phyloP scores from a whole-genome alignment of 2,797 vertebrate genomes.

The Periophthalmus magnuspinnatus region DNA sequence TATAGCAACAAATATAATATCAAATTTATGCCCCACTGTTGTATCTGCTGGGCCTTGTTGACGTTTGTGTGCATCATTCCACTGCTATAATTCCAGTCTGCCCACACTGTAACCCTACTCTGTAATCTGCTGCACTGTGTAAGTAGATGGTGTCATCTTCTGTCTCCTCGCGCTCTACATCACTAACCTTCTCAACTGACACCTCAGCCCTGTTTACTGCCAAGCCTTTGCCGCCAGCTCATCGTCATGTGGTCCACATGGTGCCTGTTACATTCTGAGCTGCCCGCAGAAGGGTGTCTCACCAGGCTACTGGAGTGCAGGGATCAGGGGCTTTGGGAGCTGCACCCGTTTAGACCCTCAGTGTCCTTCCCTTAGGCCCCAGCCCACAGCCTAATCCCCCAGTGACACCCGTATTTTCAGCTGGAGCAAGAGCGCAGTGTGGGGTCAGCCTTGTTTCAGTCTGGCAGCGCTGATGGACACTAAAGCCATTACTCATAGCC shows the following conservation, averaged over 20 bases:
- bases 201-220: slow-evolving; percentile 62
- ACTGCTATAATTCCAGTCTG: slow-evolving; percentile 79
- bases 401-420: slow-evolving; percentile 71
- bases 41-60: neutral
- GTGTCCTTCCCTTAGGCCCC: neutral
- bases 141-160: slow-evolving; percentile 70
- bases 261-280: slow-evolving; percentile 58
- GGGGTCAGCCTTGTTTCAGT: slow-evolving; percentile 75
- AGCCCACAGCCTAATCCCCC: slow-evolving; percentile 71
- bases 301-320: slow-evolving; percentile 48
- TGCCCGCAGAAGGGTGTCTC: slow-evolving; percentile 68
- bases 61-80: neutral
- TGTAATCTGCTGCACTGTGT: slow-evolving; percentile 70
- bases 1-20: neutral
- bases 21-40: neutral
- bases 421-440: slow-evolving; percentile 45
- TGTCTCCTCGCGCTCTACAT: slow-evolving; percentile 17
- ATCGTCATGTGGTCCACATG: neutral
- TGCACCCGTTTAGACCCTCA: slow-evolving; percentile 59
- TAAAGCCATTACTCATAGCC: slow-evolving; percentile 82
- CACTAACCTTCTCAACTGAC: slow-evolving; percentile 26
- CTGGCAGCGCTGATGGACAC: slow-evolving; percentile 69
- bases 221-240: neutral
- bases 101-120: slow-evolving; percentile 83
- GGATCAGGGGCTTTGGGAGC: slow-evolving; percentile 65